phyloP scores from a whole-genome alignment of 2,888 invertebrate species.

The Synanthedon formicaeformis region DNA sequence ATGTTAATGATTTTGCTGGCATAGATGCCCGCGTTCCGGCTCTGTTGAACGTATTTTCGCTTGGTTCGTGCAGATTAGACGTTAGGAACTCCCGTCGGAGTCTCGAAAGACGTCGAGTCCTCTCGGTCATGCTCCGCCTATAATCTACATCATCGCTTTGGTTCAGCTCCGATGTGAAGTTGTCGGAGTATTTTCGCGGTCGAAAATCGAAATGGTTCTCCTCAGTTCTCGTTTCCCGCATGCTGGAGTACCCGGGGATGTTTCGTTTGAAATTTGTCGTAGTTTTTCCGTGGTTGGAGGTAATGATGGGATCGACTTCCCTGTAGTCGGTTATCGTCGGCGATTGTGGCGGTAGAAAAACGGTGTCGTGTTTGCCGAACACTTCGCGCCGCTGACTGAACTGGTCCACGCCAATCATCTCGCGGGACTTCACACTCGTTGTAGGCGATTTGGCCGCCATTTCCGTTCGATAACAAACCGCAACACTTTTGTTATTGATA shows the following conservation, averaged over 20 bases:
- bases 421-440: conserved; percentile 58
- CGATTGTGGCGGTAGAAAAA: conserved; percentile 53
- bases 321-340: conserved; percentile 37
- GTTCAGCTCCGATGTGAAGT: conserved; percentile 54
- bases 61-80: conserved; percentile 58
- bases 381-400: conserved; percentile 66
- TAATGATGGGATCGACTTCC: conserved; percentile 49
- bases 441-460: conserved; percentile 65
- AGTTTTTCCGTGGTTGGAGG: conserved; percentile 59
- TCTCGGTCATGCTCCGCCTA: conserved; percentile 52
- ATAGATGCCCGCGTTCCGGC: conserved; percentile 50
- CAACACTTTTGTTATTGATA: conserved; percentile 65
- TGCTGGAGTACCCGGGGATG: conserved; percentile 54
- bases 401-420: conserved; percentile 61
- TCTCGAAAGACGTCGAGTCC: conserved; percentile 54
- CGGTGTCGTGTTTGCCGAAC: conserved; percentile 64
- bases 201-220: conserved; percentile 45
- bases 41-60: conserved; percentile 39
- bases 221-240: conserved; percentile 53
- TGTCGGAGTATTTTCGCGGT: conserved; percentile 60
- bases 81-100: conserved; percentile 55
- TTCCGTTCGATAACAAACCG: conserved; percentile 67
- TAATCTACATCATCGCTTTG: conserved; percentile 61
- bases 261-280: conserved; percentile 60
- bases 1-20: conserved; percentile 42